Evolutionary conservation across 2,113 vertebrate species (phyloP).

Genomic region (Sebastes schlegelii): DNA sequence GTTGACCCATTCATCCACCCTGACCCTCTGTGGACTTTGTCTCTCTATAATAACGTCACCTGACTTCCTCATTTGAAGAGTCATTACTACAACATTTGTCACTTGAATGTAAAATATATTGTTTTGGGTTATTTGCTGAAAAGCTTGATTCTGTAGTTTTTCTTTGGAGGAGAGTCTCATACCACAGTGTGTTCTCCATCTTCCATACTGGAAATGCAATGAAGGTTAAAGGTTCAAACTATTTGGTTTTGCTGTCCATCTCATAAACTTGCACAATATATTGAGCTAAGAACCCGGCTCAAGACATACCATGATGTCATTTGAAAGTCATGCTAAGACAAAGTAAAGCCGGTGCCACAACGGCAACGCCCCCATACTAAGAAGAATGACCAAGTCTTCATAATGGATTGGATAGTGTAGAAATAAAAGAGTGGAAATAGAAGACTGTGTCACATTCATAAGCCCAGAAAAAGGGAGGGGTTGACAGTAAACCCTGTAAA

Average conservation of each 20-base stretch:
- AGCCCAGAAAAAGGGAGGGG: conserved; percentile 67
- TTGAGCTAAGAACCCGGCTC: conserved; percentile 24
- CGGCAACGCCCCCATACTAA: conserved; percentile 20
- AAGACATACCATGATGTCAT: conserved; percentile 24
- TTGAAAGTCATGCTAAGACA: conserved; percentile 47
- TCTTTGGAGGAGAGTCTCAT: neutral
- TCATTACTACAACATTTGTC: neutral
- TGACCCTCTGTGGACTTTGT: neutral
- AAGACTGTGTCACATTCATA: conserved; percentile 54
- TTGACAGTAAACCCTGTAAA: conserved; percentile 83
- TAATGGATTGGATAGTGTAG: conserved; percentile 57
- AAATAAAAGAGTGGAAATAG: conserved; percentile 66
- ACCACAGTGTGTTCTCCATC: neutral
- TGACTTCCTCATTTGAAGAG: neutral
- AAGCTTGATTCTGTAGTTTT: neutral
- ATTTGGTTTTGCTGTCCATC: conserved; percentile 7
- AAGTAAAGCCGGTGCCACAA: conserved; percentile 31
- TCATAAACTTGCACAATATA: conserved; percentile 33
- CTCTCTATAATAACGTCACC: neutral
- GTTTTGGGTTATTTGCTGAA: neutral
- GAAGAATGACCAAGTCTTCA: conserved; percentile 71
- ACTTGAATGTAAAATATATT: neutral
- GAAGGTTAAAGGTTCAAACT: conserved; percentile 9
- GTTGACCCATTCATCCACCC: neutral
- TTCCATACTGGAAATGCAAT: neutral